Evolutionary conservation across 1,140 invertebrate genomes (phyloP), one percentile per base, ranked within the genome.

Genomic region (Adelges cooleyi): DNA sequence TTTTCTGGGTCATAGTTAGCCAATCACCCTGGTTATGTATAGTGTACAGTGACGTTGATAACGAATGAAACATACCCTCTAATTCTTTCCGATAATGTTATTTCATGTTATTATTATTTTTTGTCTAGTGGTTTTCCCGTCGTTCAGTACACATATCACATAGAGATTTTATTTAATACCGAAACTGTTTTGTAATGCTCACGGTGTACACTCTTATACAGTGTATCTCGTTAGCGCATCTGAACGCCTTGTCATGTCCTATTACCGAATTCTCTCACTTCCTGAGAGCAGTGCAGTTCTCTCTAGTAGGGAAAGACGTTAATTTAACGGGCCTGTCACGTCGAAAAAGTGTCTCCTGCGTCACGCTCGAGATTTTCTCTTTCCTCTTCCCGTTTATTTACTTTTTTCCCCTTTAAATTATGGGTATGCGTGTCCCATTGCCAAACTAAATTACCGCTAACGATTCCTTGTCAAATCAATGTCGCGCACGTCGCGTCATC

Each of bases 181-280:
- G 25, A 46, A 48, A 62, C 56, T 48, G 42, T 62, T 62, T 62
- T 48, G 56, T 48, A 48, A 62, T 62, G 56, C 56, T 62, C 42
- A 10, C 11, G 42, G 42, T 48, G 42, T 46, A 48, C 56, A 38
- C 33, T 11, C 36, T n/a, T n/a, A 22, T 20, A n/a, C 8, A 10
- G 56, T 62, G 42, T 62, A 62, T 62, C 56, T 62, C 56, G 56
- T 62, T 62, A 62, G 56, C 40, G 56, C 56, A 22, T 23, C 42
- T 23, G 54, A 44, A 59, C 40, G 54, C 54, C 54, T 59, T 62
- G 56, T 62, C 56, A 33, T 62, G 56, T 48, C 42, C 42, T 25
- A 59, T 59, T 59, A 59, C 54, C 54, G 17, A 56, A 56, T 56
- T 56, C 20, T 46, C 54, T 20, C 23, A 6, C 29, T 33, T 33